Evolutionary conservation across 2,113 vertebrate species (phyloP).

Genomic region (Chlorocebus sabaeus): DNA sequence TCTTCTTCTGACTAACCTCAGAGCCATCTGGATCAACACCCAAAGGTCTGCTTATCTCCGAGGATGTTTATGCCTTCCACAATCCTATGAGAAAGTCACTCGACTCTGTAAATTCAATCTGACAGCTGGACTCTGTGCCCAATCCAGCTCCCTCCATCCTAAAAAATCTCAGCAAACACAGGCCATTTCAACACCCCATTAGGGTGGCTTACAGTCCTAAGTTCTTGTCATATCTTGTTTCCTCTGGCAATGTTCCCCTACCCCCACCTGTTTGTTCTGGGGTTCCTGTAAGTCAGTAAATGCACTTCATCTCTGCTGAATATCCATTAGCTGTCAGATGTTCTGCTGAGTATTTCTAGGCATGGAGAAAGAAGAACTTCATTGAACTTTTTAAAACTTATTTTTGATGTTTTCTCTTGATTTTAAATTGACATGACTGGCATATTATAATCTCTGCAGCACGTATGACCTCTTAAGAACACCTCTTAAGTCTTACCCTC

Average conservation of each 20-base stretch:
- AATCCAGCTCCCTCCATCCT: not conserved
- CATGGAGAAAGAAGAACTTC: not conserved
- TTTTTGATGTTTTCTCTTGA: not conserved
- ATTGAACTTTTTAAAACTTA: not conserved
- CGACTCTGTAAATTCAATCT: not conserved
- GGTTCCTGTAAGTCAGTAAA: not conserved
- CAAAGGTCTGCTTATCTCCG: not conserved
- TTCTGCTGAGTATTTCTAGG: not conserved
- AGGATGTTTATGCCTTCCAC: not conserved
- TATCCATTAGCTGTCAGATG: not conserved
- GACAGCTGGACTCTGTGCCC: not conserved
- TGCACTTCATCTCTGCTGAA: not conserved
- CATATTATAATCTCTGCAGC: not conserved
- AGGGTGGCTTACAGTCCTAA: not conserved
- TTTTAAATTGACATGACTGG: not conserved
- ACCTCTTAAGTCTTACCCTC: not conserved
- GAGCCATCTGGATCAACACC: not conserved
- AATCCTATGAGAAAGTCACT: not conserved
- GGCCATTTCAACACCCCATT: not conserved
- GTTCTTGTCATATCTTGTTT: not conserved
- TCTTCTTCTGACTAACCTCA: not conserved
- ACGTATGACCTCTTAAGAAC: not conserved
- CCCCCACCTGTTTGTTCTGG: not conserved
- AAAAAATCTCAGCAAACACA: not conserved
- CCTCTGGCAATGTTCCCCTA: not conserved